A percentile compares a stretch with the other conserved stretches of the same genome.
Evolutionary conservation across 2,888 invertebrate genomes (phyloP).

Genomic region (Parapristionchus giblindavisi): DNA sequence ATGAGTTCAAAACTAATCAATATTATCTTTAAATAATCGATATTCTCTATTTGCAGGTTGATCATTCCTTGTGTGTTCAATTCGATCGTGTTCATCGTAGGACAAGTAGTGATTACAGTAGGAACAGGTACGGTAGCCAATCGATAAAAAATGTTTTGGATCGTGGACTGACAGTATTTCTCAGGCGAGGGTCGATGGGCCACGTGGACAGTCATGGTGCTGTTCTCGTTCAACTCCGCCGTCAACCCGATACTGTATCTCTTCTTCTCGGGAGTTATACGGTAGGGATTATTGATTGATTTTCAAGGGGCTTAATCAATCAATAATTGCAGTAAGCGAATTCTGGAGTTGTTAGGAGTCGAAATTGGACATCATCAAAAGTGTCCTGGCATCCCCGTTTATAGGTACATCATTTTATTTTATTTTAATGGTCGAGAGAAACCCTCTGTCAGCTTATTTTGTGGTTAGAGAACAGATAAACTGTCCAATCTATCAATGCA

Average conservation of each 20-base stretch:
- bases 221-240: constrained; percentile 64
- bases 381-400: neutral
- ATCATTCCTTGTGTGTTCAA: constrained; percentile 66
- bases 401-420: no score
- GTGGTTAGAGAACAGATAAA: no score
- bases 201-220: constrained; percentile 61
- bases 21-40: neutral
- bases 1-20: neutral
- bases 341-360: constrained; percentile 18
- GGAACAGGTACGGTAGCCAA: constrained; percentile 52
- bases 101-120: constrained; percentile 65
- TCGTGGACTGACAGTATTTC: neutral
- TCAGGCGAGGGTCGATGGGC: constrained; percentile 66
- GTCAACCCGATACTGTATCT: constrained; percentile 65
- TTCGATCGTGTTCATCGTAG: constrained; percentile 62
- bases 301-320: no score
- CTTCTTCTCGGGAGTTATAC: constrained; percentile 60
- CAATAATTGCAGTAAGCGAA: constrained; percentile 14
- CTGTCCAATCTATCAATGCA: no score
- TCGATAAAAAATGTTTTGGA: no score
- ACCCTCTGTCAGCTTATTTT: no score
- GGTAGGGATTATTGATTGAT: constrained; percentile 45
- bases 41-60: constrained; percentile 43
- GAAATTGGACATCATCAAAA: neutral
- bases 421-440: no score